phyloP scores from a whole-genome alignment of 2,113 vertebrate genomes.

The Passerina amoena region DNA sequence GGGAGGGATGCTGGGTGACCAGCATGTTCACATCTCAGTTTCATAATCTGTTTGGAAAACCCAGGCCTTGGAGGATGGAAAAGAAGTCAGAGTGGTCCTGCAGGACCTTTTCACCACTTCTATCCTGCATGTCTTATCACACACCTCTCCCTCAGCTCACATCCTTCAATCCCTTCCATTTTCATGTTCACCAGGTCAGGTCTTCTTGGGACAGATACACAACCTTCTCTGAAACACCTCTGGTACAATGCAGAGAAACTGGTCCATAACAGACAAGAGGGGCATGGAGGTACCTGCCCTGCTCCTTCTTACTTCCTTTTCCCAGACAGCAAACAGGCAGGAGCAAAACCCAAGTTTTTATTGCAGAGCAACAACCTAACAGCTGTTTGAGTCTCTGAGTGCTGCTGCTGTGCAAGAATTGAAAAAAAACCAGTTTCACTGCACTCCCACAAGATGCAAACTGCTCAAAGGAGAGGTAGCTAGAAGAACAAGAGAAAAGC shows the following conservation, averaged over 20 bases:
- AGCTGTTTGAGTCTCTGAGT: background rate
- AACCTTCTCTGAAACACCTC: background rate
- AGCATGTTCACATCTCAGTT: background rate
- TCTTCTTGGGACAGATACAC: background rate
- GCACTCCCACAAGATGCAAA: conserved; percentile 7
- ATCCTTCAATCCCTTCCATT: background rate
- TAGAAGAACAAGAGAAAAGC: conserved; percentile 5
- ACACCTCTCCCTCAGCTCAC: background rate
- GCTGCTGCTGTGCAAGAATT: background rate
- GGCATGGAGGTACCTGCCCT: background rate
- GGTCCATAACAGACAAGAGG: background rate
- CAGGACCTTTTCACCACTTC: background rate
- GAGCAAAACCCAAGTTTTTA: background rate
- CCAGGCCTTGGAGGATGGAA: background rate
- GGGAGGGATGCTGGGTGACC: background rate
- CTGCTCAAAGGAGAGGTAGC: background rate
- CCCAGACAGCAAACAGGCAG: background rate
- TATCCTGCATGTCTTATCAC: rapidly evolving
- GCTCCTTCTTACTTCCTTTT: background rate
- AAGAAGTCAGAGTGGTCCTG: background rate
- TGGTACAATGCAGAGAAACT: background rate
- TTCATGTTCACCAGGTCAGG: background rate
- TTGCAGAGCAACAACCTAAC: background rate
- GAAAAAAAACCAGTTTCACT: background rate
- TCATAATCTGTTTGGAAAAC: background rate